Evolutionary conservation across 2,888 invertebrate genomes (phyloP).

Genomic region (Sesamia inferens): DNA sequence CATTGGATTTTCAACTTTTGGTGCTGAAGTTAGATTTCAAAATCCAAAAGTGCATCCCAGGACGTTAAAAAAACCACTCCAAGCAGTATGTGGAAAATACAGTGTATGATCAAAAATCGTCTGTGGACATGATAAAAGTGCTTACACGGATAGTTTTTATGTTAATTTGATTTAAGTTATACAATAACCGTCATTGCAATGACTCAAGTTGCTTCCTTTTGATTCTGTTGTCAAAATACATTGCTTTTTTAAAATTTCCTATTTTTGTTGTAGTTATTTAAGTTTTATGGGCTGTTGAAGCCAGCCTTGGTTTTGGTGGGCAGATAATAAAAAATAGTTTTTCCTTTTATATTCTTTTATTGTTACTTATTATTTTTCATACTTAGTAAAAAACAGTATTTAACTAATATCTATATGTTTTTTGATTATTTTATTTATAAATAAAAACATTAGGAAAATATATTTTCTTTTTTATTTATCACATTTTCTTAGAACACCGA

Average conservation of each 20-base stretch:
- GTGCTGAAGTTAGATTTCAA: neutral
- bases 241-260: neutral
- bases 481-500: neutral
- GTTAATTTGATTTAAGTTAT: neutral
- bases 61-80: too few relatives aligned
- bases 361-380: neutral
- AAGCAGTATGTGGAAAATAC: neutral
- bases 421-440: too few relatives aligned
- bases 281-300: neutral
- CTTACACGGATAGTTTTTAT: neutral
- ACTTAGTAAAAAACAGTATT: neutral
- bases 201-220: slow-evolving; percentile 1
- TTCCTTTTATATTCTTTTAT: neutral
- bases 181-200: neutral
- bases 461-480: too few relatives aligned
- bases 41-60: neutral
- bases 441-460: too few relatives aligned
- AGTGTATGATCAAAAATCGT: neutral
- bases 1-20: neutral
- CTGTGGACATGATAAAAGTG: neutral
- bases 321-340: neutral
- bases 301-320: neutral
- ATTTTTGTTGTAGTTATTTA: neutral
- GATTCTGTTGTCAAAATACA: neutral
- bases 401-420: too few relatives aligned